Conservation (phyloP, 2,113 vertebrate genomes). For the Emydocephalus ijimae region DNA sequence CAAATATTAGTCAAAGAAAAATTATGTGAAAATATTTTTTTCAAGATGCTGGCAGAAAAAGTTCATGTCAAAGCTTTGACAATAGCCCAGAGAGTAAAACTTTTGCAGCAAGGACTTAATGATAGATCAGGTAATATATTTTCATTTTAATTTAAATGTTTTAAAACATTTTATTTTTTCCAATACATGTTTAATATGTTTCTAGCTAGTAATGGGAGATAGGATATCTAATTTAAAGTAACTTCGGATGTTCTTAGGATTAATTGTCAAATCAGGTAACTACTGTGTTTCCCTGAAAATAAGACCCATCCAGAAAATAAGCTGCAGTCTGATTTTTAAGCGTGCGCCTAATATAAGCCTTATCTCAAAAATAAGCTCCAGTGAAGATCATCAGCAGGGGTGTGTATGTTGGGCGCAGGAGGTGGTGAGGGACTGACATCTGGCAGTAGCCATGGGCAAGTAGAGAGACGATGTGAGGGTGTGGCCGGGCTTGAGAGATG, state of each 20-base stretch:
- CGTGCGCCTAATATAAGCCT: no score
- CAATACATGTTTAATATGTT: background rate
- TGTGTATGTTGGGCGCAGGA: no score
- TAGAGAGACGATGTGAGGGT: no score
- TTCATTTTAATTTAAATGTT: conserved; percentile 3
- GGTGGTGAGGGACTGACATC: no score
- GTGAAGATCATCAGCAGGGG: no score
- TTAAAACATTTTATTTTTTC: background rate
- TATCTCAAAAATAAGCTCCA: no score
- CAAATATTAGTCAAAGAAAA: conserved; percentile 3
- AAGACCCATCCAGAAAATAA: no score
- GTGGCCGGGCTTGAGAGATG: no score
- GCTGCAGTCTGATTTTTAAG: no score
- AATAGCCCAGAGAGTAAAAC: conserved; percentile 91
- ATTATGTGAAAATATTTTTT: conserved; percentile 33
- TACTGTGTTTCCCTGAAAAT: background rate
- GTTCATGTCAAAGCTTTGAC: conserved; percentile 88
- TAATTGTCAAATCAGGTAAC: background rate
- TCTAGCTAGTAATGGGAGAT: background rate
- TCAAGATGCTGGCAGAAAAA: conserved; percentile 90
- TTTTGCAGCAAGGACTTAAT: conserved; percentile 88
- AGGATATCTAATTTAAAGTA: background rate
- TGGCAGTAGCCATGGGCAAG: no score
- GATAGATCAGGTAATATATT: conserved; percentile 84
- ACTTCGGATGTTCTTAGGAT: background rate